Evolutionary conservation across 2,797 vertebrate genomes (phyloP).

Genomic region (Microchirus variegatus): DNA sequence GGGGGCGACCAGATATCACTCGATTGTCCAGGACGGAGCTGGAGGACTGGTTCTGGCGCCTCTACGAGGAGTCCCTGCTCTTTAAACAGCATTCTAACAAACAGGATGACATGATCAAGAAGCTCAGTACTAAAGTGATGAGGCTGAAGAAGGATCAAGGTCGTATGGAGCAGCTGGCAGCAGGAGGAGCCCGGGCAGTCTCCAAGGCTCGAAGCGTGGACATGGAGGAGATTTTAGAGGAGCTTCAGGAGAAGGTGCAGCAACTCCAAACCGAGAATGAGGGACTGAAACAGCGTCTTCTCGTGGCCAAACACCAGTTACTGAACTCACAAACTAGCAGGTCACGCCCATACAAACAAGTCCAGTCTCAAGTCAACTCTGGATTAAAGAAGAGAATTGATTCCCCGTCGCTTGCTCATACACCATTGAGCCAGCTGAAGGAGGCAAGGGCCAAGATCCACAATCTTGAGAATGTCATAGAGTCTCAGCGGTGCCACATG

Average conservation of each 20-base stretch:
- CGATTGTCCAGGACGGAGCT: conserved; percentile 85
- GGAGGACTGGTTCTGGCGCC: conserved; percentile 87
- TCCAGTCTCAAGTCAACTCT: conserved; percentile 72
- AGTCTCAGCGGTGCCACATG: conserved; percentile 83
- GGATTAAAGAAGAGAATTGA: conserved; percentile 64
- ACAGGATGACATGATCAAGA: conserved; percentile 93
- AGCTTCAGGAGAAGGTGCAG: conserved; percentile 86
- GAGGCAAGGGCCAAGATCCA: conserved; percentile 88
- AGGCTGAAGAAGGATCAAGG: conserved; percentile 90
- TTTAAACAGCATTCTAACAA: conserved; percentile 88
- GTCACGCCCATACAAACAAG: conserved; percentile 69
- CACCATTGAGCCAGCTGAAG: conserved; percentile 78
- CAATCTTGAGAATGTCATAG: conserved; percentile 85
- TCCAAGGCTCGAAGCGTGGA: conserved; percentile 83
- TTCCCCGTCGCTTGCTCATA: conserved; percentile 25
- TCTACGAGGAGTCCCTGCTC: conserved; percentile 85
- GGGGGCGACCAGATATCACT: conserved; percentile 77
- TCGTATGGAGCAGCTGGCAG: conserved; percentile 82
- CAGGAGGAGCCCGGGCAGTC: conserved; percentile 57
- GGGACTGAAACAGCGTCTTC: conserved; percentile 83
- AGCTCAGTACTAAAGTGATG: conserved; percentile 93
- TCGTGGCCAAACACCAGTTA: conserved; percentile 88
- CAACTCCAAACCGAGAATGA: conserved; percentile 87
- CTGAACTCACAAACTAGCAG: conserved; percentile 78
- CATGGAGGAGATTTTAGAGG: conserved; percentile 89